A percentile compares a stretch with the other conserved stretches of the same genome.
phyloP scores from a whole-genome alignment of 2,797 vertebrate species.

The Neoniphon sammara region DNA sequence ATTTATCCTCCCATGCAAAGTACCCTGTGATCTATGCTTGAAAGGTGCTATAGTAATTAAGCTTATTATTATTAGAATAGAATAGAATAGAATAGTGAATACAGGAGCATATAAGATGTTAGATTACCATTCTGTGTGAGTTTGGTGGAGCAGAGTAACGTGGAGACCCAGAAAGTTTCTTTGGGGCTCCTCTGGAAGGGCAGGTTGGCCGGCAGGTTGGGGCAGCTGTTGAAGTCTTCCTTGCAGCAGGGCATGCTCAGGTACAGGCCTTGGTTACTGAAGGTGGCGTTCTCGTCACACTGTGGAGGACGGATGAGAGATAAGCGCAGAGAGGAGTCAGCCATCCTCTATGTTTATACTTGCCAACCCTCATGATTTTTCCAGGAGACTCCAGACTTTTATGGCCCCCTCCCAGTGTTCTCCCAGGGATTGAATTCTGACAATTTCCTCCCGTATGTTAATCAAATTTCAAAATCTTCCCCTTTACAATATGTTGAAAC shows the following conservation, averaged over 20 bases:
- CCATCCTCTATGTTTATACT: neutral
- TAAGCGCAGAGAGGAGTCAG: neutral
- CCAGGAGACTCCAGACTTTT: too few relatives aligned
- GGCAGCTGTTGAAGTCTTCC: constrained; percentile 97
- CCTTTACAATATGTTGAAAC: too few relatives aligned
- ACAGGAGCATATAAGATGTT: neutral
- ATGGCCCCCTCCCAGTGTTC: too few relatives aligned
- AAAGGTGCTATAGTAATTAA: too few relatives aligned
- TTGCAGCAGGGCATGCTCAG: constrained; percentile 98
- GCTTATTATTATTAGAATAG: neutral
- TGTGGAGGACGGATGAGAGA: constrained; percentile 51
- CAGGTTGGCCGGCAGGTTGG: constrained; percentile 94
- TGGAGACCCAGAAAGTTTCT: constrained; percentile 96
- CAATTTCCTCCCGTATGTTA: too few relatives aligned
- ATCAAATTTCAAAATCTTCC: too few relatives aligned
- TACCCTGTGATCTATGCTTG: too few relatives aligned
- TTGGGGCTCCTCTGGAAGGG: constrained; percentile 98
- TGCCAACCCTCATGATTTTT: too few relatives aligned
- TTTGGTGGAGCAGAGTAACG: constrained; percentile 97
- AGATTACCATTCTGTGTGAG: constrained; percentile 95
- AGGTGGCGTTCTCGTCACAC: constrained; percentile 98
- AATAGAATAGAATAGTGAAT: neutral
- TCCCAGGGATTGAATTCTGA: too few relatives aligned
- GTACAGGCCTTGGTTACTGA: constrained; percentile 97
- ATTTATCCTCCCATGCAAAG: too few relatives aligned